phyloP scores from a whole-genome alignment of 2,888 invertebrate species.

The Rhagium mordax region DNA sequence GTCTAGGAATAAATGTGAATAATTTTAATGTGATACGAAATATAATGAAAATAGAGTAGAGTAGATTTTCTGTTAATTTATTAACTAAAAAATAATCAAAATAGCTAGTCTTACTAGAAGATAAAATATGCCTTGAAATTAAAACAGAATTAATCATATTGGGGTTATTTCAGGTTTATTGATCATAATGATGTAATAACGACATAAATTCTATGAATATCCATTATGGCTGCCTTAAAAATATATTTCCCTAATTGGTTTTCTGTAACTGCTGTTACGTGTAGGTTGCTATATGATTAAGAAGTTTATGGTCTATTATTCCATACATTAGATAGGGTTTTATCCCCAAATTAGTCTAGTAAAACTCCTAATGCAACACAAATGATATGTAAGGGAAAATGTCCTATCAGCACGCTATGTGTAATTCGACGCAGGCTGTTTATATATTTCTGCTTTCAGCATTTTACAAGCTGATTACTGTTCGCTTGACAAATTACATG shows the following conservation, averaged over 20 bases:
- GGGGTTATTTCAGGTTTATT: not conserved
- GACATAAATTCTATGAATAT: conserved; percentile 2
- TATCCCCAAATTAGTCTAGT: conserved; percentile 54
- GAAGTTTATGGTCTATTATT: conserved; percentile 51
- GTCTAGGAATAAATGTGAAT: too few relatives aligned
- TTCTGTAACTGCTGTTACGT: conserved; percentile 49
- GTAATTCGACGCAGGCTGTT: conserved; percentile 38
- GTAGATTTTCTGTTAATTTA: too few relatives aligned
- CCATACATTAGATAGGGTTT: conserved; percentile 49
- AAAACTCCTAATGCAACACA: conserved; percentile 54
- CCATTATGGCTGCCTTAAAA: conserved; percentile 6
- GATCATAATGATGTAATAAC: not conserved
- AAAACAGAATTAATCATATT: too few relatives aligned
- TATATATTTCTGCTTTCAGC: conserved; percentile 6
- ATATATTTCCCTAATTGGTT: conserved; percentile 11
- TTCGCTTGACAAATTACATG: conserved; percentile 33
- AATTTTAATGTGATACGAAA: too few relatives aligned
- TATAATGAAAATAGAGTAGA: too few relatives aligned
- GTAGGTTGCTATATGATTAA: conserved; percentile 46
- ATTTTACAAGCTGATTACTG: not conserved
- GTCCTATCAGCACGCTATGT: conserved; percentile 45
- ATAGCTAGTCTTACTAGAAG: too few relatives aligned
- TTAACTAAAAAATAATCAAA: too few relatives aligned
- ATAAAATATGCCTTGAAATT: too few relatives aligned
- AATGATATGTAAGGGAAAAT: conserved; percentile 56